Base-by-base conservation (phyloP, 2,888 invertebrate species). In the Zygaena filipendulae region DNA sequence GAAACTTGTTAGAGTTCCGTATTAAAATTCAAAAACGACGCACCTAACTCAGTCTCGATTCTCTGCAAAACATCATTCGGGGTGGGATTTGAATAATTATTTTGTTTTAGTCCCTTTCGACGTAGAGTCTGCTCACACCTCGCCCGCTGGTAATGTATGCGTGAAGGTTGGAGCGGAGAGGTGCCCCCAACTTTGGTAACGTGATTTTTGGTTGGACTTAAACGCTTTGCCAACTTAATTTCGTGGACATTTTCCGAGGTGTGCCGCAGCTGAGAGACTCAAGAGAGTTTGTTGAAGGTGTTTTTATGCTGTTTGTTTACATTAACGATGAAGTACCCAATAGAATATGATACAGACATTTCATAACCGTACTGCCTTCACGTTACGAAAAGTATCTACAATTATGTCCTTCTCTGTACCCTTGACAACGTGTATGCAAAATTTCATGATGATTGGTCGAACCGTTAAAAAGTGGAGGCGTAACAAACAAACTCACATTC, bases 1-100 rank as follows among this genome's bases (percentile, higher is more conserved):
- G 59, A 69, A 77, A 77, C 77, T 77, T 77, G 77, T 79, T 77
- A 77, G 68, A 72, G 62, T 66, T 16, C 52, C 67, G 52, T 77
- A 77, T 79, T 79, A 77, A 79, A 79, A 79, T 79, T 79, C 79
- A 79, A 77, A 79, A 79, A 77, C 74, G 74, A 67, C 64, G 69
- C 57, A 61, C 62, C 55, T 54, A 71, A 71, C 71, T 69, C 69
- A 48, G 66, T 61, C 67, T 60, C 64, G 61, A 70, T 67, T 68
- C n/a, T 66, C 70, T 64, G 72, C n/a, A 72, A 72, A 72, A 74
- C 77, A 75, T 77, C 77, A 79, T 77, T 71, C 77, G 67, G 52
- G 47, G n/a, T n/a, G n/a, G 59, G 74, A 77, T 77, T 75, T 77
- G 74, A 77, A 79, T 79, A 79, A 77, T 74, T 68, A 77, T 74